Conservation (phyloP, 2,888 invertebrate genomes). For the Lasiommata megera region DNA sequence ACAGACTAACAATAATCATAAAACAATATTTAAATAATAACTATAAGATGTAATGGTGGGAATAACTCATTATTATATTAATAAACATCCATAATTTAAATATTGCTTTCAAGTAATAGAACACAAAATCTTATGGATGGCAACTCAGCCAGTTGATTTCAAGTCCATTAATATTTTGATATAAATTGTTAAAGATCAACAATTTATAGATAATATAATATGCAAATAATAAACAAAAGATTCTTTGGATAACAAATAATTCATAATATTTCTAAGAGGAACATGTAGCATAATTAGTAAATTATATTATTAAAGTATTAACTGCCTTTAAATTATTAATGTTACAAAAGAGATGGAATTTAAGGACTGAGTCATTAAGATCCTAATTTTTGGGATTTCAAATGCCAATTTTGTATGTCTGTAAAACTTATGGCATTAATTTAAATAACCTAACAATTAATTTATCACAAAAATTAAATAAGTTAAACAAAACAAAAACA, state of each 20-base stretch:
- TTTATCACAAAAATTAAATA: conserved; percentile 72
- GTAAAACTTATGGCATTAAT: conserved; percentile 71
- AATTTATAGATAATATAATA: conserved; percentile 70
- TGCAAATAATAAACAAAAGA: conserved; percentile 52
- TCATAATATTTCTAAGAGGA: conserved; percentile 78
- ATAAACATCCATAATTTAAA: conserved; percentile 67
- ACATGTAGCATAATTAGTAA: conserved; percentile 62
- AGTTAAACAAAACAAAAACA: conserved; percentile 62
- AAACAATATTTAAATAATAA: conserved; percentile 75
- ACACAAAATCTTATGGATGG: conserved; percentile 46
- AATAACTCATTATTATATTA: conserved; percentile 62
- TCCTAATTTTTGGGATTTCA: conserved; percentile 49
- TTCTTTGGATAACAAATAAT: conserved; percentile 79
- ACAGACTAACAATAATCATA: conserved; percentile 68
- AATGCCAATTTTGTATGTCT: conserved; percentile 72
- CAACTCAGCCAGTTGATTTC: conserved; percentile 50
- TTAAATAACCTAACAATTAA: conserved; percentile 38
- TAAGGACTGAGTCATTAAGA: conserved; percentile 38
- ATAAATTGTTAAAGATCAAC: conserved; percentile 58
- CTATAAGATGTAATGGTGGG: conserved; percentile 74
- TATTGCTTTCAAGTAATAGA: conserved; percentile 69
- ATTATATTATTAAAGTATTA: conserved; percentile 46
- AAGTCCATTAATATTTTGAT: conserved; percentile 45
- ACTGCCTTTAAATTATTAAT: conserved; percentile 40
- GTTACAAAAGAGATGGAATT: conserved; percentile 46